These are phyloP conservation scores for Enteromius argenteus DNA, from an alignment of 2,797 vertebrate species.

Conservation along the genomic window DNA sequence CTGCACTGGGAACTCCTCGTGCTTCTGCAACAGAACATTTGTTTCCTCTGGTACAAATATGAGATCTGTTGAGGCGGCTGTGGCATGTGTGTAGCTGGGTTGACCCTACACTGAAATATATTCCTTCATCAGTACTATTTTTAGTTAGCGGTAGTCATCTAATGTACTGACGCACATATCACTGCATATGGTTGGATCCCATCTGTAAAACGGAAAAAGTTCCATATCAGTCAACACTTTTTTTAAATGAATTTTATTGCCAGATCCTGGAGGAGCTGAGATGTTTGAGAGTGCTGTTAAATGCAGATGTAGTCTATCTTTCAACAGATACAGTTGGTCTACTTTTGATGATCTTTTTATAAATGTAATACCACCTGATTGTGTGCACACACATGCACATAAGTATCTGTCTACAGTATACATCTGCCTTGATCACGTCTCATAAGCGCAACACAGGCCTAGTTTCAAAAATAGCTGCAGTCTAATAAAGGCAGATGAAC, in stretches of 20 bases:
- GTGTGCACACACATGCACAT: slow-evolving; percentile 23
- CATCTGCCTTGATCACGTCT: slow-evolving; percentile 26
- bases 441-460: slow-evolving; percentile 37
- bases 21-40: slow-evolving; percentile 30
- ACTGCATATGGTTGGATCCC: slow-evolving; percentile 18
- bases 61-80: slow-evolving; percentile 38
- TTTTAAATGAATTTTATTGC: slow-evolving; percentile 42
- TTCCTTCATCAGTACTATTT: slow-evolving; percentile 36
- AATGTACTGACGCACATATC: slow-evolving; percentile 12
- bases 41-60: slow-evolving; percentile 38
- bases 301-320: slow-evolving; percentile 31
- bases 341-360: slow-evolving; percentile 8
- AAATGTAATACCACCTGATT: slow-evolving; percentile 37
- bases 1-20: slow-evolving; percentile 41
- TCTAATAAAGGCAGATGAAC: slow-evolving; percentile 50
- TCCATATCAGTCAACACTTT: slow-evolving; percentile 44
- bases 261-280: not conserved
- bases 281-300: slow-evolving; percentile 35
- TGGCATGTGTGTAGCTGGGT: slow-evolving; percentile 49
- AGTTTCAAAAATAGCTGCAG: slow-evolving; percentile 50
- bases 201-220: slow-evolving; percentile 18
- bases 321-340: slow-evolving; percentile 19
- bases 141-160: slow-evolving; percentile 33
- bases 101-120: slow-evolving; percentile 40
- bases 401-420: not conserved